A percentile compares a stretch with the other conserved stretches of the same genome.
Conservation (phyloP, 2,888 invertebrate genomes). For the Xylota sylvarum region DNA sequence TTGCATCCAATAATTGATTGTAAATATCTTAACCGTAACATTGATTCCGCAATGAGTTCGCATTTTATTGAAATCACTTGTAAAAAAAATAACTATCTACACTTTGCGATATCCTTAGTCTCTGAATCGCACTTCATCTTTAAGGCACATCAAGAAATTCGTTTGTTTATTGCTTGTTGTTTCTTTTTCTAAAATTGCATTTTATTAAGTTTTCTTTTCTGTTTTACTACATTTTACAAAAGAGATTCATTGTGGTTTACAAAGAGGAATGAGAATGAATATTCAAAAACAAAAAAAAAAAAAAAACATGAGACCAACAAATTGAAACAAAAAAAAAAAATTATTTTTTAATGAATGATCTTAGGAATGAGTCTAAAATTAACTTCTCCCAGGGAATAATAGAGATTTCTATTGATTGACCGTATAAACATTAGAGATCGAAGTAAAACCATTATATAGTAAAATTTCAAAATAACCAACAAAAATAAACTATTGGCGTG, state of each 20-base stretch:
- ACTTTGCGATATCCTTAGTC: conserved; percentile 23
- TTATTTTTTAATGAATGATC: conserved; percentile 19
- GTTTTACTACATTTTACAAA: conserved; percentile 50
- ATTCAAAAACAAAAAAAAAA: conserved; percentile 6
- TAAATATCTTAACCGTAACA: conserved; percentile 48
- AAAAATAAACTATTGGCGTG: conserved; percentile 50
- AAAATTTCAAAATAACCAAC: conserved; percentile 62
- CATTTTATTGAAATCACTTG: conserved; percentile 70
- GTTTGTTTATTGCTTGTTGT: conserved; percentile 21
- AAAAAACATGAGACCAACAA: conserved; percentile 10
- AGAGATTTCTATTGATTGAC: conserved; percentile 60
- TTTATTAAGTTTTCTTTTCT: not conserved
- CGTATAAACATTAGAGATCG: conserved; percentile 56
- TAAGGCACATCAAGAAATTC: conserved; percentile 64
- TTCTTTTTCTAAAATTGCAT: conserved; percentile 19
- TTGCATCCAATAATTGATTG: conserved; percentile 48
- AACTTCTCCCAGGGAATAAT: conserved; percentile 41
- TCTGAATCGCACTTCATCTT: conserved; percentile 62
- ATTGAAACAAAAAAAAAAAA: not conserved
- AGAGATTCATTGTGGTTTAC: conserved; percentile 16
- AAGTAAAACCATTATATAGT: conserved; percentile 63
- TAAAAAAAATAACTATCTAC: conserved; percentile 7
- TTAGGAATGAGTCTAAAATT: conserved; percentile 43
- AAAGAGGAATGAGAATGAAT: not conserved
- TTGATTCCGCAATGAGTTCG: conserved; percentile 59